Evolutionary conservation across 2,113 vertebrate genomes (phyloP).

Genomic region (Psittacula cyanocephala): DNA sequence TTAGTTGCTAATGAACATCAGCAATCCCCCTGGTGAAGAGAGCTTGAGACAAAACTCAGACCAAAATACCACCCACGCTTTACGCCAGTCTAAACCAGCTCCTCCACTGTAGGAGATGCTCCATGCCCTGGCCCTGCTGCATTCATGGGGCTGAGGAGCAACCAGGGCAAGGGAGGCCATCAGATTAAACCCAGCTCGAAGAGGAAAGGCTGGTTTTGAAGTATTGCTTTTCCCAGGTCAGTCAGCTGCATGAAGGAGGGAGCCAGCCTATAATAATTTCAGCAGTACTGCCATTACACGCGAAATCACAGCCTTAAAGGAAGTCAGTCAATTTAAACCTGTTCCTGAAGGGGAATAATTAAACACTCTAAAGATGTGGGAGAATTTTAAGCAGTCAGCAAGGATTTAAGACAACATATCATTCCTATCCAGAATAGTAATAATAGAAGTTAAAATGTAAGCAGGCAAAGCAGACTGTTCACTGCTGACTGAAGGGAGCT

Average conservation of each 20-base stretch:
- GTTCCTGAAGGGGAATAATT: constrained; percentile 69
- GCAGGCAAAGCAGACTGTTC: not conserved
- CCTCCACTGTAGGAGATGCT: not conserved
- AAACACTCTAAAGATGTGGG: constrained; percentile 57
- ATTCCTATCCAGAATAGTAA: not conserved
- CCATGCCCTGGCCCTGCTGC: not conserved
- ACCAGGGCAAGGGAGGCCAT: not conserved
- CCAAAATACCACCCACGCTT: constrained; percentile 3
- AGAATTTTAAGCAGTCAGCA: constrained; percentile 67
- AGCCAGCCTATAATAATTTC: constrained; percentile 33
- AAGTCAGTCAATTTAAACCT: constrained; percentile 60
- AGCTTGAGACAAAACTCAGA: not conserved
- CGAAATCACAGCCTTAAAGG: constrained; percentile 58
- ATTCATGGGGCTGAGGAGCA: not conserved
- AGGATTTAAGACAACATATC: constrained; percentile 55
- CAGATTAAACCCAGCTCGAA: not conserved
- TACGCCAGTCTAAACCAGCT: not conserved
- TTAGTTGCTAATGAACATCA: constrained; percentile 65
- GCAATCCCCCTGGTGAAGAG: not conserved
- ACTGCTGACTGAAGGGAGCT: not conserved
- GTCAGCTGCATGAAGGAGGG: not conserved
- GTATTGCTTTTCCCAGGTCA: not conserved
- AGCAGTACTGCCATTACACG: constrained; percentile 16
- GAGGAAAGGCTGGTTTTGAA: not conserved
- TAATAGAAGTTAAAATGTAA: not conserved